phyloP scores from a whole-genome alignment of 2,888 invertebrate species.

The Drosophila prostipennis region DNA sequence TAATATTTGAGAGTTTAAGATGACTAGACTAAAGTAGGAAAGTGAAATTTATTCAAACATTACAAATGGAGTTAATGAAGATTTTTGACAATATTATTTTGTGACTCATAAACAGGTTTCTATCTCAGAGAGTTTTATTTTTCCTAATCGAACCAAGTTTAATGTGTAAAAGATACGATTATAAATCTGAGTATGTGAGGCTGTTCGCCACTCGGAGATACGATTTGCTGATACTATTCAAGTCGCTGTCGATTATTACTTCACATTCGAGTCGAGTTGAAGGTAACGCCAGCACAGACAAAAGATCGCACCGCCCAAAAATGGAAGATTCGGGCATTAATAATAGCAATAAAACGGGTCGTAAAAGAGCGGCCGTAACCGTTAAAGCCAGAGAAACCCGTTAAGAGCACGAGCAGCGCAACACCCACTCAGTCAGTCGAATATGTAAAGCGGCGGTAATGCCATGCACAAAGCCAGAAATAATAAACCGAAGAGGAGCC shows the following conservation, averaged over 20 bases:
- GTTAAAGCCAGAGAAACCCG: slow-evolving; percentile 78
- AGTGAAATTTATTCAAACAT: neutral
- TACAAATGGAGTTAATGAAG: too few species aligned
- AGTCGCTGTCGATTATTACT: slow-evolving; percentile 36
- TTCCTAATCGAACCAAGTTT: neutral
- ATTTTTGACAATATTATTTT: too few species aligned
- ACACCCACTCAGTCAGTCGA: slow-evolving; percentile 69
- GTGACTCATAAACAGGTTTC: neutral
- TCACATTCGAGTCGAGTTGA: slow-evolving; percentile 26
- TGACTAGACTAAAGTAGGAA: neutral
- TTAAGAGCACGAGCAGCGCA: slow-evolving; percentile 75
- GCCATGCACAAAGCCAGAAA: slow-evolving; percentile 44
- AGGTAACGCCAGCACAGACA: slow-evolving; percentile 56
- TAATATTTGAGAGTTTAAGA: neutral
- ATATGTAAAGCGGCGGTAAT: slow-evolving; percentile 42
- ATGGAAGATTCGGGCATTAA: slow-evolving; percentile 76
- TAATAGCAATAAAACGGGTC: slow-evolving; percentile 77
- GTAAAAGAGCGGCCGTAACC: slow-evolving; percentile 75
- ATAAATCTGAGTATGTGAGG: slow-evolving; percentile 1
- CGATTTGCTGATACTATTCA: slow-evolving; percentile 32
- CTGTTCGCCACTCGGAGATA: slow-evolving; percentile 30
- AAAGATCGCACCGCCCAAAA: slow-evolving; percentile 67
- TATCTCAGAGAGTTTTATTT: slow-evolving; percentile 3
- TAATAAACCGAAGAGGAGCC: slow-evolving; percentile 57
- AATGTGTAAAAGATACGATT: slow-evolving; percentile 2